phyloP scores from a whole-genome alignment of 2,888 invertebrate genomes.

The Pristionchus fissidentatus region DNA sequence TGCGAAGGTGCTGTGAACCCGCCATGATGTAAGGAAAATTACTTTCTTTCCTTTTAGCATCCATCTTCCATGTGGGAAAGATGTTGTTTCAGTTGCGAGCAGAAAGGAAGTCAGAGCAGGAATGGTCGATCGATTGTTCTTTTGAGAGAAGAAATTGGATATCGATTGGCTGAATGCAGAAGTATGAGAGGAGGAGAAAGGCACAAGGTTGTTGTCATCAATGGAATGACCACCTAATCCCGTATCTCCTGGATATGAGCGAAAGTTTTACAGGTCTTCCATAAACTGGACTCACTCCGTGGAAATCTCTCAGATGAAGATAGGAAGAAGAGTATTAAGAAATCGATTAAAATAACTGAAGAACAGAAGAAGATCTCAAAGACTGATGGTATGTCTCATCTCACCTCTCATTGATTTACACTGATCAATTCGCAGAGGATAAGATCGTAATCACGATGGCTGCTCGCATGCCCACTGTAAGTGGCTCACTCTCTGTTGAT shows the following conservation, averaged over 20 bases:
- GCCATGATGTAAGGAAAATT: constrained; percentile 14
- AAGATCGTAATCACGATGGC: neutral
- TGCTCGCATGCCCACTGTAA: constrained; percentile 14
- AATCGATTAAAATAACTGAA: constrained; percentile 20
- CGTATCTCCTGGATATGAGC: too few relatives aligned
- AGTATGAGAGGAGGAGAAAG: constrained; percentile 40
- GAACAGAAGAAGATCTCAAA: neutral
- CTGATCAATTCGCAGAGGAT: neutral
- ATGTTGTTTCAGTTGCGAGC: constrained; percentile 14
- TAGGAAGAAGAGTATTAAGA: neutral
- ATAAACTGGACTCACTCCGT: neutral
- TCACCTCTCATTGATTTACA: neutral
- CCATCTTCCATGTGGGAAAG: too few relatives aligned
- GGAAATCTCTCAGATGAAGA: constrained; percentile 12
- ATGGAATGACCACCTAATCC: neutral
- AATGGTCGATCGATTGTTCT: neutral
- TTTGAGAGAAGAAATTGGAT: constrained; percentile 29
- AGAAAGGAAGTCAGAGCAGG: neutral
- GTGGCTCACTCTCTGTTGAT: neutral
- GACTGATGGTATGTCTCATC: neutral
- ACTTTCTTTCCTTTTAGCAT: neutral
- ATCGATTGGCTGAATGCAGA: constrained; percentile 29
- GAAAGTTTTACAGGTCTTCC: constrained; percentile 8
- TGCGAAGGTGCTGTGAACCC: constrained; percentile 46
- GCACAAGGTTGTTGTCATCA: neutral